Percentiles rank a stretch among this genome's conserved stretches.
Evolutionary conservation across 2,888 invertebrate species (phyloP).

Genomic region (Epirrita christyi): DNA sequence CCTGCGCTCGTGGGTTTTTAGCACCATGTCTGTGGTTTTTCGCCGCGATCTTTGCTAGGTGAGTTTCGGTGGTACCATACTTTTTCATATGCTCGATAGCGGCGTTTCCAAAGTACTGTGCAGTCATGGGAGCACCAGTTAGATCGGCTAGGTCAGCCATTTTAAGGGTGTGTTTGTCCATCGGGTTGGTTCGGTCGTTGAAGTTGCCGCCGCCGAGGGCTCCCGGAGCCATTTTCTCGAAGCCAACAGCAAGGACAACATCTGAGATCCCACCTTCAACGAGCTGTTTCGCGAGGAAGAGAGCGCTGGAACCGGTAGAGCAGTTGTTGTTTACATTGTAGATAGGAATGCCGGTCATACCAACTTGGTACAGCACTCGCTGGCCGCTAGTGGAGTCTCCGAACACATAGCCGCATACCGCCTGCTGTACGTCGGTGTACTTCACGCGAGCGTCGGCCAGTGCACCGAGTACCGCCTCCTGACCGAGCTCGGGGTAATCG

Average conservation of each 20-base stretch:
- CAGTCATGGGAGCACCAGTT: slow-evolving; percentile 93
- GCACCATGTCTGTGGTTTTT: slow-evolving; percentile 99
- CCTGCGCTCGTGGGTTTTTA: slow-evolving; percentile 99
- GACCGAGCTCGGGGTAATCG: slow-evolving; percentile 98
- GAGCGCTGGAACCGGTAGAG: slow-evolving; percentile 97
- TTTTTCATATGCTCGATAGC: slow-evolving; percentile 98
- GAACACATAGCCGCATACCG: slow-evolving; percentile 96
- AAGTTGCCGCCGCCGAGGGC: slow-evolving; percentile 91
- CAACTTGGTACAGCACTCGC: slow-evolving; percentile 96
- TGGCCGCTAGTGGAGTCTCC: slow-evolving; percentile 99
- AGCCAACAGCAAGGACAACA: slow-evolving; percentile 96
- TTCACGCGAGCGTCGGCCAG: slow-evolving; percentile 92
- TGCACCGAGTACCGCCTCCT: slow-evolving; percentile 96
- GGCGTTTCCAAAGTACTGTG: slow-evolving; percentile 98
- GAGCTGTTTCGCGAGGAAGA: slow-evolving; percentile 95
- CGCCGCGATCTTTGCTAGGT: slow-evolving; percentile 98
- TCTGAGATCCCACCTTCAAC: slow-evolving; percentile 95
- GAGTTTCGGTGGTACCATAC: slow-evolving; percentile 96
- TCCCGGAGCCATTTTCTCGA: slow-evolving; percentile 99
- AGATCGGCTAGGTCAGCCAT: slow-evolving; percentile 94
- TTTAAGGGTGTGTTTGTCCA: slow-evolving; percentile 94
- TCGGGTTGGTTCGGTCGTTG: slow-evolving; percentile 93
- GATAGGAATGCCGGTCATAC: slow-evolving; percentile 98
- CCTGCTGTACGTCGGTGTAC: slow-evolving; percentile 93
- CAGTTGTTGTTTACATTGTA: slow-evolving; percentile 99